phyloP scores from a whole-genome alignment of 2,888 invertebrate genomes.

The Acleris cristana region DNA sequence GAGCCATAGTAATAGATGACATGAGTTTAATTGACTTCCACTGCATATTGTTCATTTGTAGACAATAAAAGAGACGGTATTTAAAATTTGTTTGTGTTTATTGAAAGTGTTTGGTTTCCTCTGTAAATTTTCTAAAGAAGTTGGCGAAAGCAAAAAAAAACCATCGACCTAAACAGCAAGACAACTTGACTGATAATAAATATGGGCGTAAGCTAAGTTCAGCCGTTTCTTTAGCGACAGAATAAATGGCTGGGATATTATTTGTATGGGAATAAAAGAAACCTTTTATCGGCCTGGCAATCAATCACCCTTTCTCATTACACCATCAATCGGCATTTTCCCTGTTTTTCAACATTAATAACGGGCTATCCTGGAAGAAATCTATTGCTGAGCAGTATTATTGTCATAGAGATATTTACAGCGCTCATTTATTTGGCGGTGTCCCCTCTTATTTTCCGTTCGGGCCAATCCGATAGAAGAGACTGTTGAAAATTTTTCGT shows the following conservation, averaged over 20 bases:
- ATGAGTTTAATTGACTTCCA: no score
- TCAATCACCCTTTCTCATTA: constrained; percentile 60
- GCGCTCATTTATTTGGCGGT: constrained; percentile 80
- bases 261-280: constrained; percentile 35
- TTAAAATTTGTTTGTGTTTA: no score
- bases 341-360: constrained; percentile 82
- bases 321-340: constrained; percentile 72
- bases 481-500: constrained; percentile 83
- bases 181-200: not conserved
- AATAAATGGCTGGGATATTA: constrained; percentile 27
- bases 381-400: constrained; percentile 84
- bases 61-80: no score
- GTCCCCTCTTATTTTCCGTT: constrained; percentile 84
- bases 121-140: no score
- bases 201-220: not conserved
- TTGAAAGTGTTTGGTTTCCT: no score
- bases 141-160: no score
- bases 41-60: no score
- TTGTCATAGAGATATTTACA: constrained; percentile 83
- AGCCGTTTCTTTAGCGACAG: not conserved
- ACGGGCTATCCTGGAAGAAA: constrained; percentile 70
- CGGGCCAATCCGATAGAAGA: constrained; percentile 81
- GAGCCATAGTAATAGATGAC: no score
- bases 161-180: no score
- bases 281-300: constrained; percentile 41